Conservation (phyloP, 1,140 invertebrate genomes). For the Diprion similis region DNA sequence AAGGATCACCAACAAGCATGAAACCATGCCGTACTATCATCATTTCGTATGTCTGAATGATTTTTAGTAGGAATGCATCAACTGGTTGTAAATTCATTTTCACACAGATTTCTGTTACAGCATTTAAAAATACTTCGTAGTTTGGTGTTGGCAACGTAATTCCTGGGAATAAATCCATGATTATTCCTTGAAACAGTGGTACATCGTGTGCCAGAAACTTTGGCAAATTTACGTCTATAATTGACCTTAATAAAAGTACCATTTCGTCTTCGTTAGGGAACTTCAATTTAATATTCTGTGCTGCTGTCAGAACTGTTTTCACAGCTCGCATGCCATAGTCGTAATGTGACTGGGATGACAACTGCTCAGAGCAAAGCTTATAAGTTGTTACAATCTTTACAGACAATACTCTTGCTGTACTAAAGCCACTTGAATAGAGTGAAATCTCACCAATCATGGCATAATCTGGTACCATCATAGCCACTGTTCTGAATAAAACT, state of each 20-base stretch:
- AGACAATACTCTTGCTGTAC: constrained; percentile 78
- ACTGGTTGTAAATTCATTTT: constrained; percentile 78
- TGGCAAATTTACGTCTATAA: constrained; percentile 92
- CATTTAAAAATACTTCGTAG: constrained; percentile 70
- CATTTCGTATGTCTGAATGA: constrained; percentile 83
- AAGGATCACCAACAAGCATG: constrained; percentile 82
- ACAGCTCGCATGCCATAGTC: constrained; percentile 90
- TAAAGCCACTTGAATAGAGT: constrained; percentile 89
- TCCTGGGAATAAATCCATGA: constrained; percentile 90
- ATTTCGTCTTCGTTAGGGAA: constrained; percentile 84
- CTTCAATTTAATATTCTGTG: constrained; percentile 85
- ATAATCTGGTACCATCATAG: constrained; percentile 97
- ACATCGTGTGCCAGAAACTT: constrained; percentile 92
- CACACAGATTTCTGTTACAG: constrained; percentile 61
- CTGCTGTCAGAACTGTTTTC: constrained; percentile 84
- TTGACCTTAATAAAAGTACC: constrained; percentile 79
- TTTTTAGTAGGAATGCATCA: constrained; percentile 74
- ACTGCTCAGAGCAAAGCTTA: constrained; percentile 86
- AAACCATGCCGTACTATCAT: constrained; percentile 88
- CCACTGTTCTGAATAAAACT: constrained; percentile 88
- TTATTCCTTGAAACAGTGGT: constrained; percentile 89
- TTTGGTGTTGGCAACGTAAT: constrained; percentile 76
- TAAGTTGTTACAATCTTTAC: constrained; percentile 92
- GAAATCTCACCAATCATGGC: constrained; percentile 91
- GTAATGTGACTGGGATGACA: constrained; percentile 88